Base-by-base conservation (phyloP, 2,113 vertebrate genomes). In the Anolis carolinensis region DNA sequence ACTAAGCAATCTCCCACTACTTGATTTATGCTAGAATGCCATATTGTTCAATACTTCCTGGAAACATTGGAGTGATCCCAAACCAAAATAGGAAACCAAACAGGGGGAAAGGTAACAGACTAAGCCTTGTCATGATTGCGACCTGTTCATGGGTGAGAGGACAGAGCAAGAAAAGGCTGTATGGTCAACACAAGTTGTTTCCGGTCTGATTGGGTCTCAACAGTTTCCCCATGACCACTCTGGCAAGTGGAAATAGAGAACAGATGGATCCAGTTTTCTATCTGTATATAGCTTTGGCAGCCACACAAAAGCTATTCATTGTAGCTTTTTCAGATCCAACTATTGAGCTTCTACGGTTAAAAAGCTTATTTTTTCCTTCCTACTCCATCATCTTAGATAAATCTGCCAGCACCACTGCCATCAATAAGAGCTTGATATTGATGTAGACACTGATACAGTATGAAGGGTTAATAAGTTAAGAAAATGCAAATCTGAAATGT, bases 401-500 rank as follows among this genome's bases (percentile, higher is more conserved):
- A 52, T 25, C 9, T 71, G 44, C 44, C 65, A 70, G 36, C 20
- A 32, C 25, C 30, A 44, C 34, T 11, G 20, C 4, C 13, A 2
- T 21, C 79, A 21, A 14, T 50, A 50, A 68, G 65, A 32, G 18
- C 5, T 39, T 39, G 32, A 63, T 39, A 82, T 52, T 82, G 79
- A 20, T 4, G 48, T 4, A 52, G 16, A 63, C 77, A 30, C 4
- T 32, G 3, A 78, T 83, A 52, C 39, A n/a, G 55, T 68, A 86
- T 34, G 20, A 77, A 79, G 16, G 79, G 0, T 70, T 70, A 30
- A 55, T 44, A 77, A 76, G 83, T 88, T 79, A 27, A 36, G 59
- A 27, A 79, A 10, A 18, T 34, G 50, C 48, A 34, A 85, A 89
- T 79, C 1, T 9, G 75, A 79, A 89, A 55, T 44, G 87, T 92